Percentiles rank a stretch among this genome's conserved stretches.
These are phyloP conservation scores for Tokudaia muenninki DNA, from an alignment of 2,797 vertebrate species.

Conservation along the genomic window DNA sequence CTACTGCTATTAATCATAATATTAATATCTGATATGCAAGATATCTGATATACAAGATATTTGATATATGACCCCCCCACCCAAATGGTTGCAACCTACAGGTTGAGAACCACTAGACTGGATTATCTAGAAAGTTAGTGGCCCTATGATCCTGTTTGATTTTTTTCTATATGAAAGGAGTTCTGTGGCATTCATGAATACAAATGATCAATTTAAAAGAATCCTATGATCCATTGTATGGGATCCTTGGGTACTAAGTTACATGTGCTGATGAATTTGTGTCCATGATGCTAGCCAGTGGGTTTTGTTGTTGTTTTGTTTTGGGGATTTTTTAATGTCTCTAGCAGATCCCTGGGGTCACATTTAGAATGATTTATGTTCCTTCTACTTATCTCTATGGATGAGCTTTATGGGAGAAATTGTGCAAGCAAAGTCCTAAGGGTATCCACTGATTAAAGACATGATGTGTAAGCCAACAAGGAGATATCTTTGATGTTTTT, in stretches of 20 bases:
- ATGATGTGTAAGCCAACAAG: neutral
- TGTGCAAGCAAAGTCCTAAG: neutral
- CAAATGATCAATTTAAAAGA: neutral
- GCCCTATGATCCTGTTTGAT: neutral
- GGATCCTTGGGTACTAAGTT: neutral
- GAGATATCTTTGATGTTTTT: neutral
- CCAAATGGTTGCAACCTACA: neutral
- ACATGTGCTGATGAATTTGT: neutral
- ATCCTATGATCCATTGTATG: neutral
- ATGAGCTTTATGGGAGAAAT: slow-evolving; percentile 29
- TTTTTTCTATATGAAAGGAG: neutral
- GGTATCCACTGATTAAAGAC: neutral
- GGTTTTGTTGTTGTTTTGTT: neutral
- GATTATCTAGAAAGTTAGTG: neutral
- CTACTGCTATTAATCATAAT: neutral
- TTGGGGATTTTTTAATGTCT: neutral
- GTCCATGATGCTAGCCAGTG: neutral
- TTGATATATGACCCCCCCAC: neutral
- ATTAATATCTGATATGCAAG: neutral
- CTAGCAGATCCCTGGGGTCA: neutral
- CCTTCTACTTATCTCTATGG: neutral
- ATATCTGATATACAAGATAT: neutral
- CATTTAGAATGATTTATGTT: neutral
- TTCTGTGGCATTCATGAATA: neutral
- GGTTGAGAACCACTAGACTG: neutral